These are phyloP conservation scores for Chloromyia formosa DNA, from an alignment of 2,888 invertebrate species.

Conservation along the genomic window DNA sequence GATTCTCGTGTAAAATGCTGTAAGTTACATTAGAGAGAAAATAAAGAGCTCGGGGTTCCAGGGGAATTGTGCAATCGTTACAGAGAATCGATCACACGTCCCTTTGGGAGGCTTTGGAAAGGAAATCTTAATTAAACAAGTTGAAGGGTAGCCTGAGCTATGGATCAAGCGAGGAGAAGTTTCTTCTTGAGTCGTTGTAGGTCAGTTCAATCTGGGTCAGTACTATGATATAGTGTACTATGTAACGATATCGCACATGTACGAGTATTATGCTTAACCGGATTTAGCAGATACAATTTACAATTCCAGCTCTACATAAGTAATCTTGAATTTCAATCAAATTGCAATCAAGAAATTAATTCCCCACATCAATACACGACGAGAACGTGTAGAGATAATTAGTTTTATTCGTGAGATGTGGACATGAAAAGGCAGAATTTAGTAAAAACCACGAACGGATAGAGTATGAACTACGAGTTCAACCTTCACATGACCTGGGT, in stretches of 20 bases:
- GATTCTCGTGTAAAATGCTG: neutral
- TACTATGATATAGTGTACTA: neutral
- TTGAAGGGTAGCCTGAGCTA: neutral
- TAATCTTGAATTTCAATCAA: slow-evolving; percentile 26
- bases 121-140: slow-evolving; percentile 4
- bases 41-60: neutral
- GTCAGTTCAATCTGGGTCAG: neutral
- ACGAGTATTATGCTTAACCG: neutral
- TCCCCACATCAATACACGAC: neutral
- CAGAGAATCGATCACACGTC: slow-evolving; percentile 14
- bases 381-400: slow-evolving; percentile 1
- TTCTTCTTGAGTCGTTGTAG: neutral
- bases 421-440: neutral
- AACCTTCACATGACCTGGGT: slow-evolving; percentile 1
- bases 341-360: slow-evolving; percentile 3
- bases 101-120: neutral
- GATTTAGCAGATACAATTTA: slow-evolving; percentile 9
- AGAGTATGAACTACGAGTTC: neutral
- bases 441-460: neutral
- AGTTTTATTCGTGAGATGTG: neutral
- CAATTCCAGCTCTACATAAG: neutral
- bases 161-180: neutral
- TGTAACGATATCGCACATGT: neutral
- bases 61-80: slow-evolving; percentile 1
- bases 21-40: neutral